Evolutionary conservation across 1,140 invertebrate genomes (phyloP).

Genomic region (Lutraria rhynchaena): DNA sequence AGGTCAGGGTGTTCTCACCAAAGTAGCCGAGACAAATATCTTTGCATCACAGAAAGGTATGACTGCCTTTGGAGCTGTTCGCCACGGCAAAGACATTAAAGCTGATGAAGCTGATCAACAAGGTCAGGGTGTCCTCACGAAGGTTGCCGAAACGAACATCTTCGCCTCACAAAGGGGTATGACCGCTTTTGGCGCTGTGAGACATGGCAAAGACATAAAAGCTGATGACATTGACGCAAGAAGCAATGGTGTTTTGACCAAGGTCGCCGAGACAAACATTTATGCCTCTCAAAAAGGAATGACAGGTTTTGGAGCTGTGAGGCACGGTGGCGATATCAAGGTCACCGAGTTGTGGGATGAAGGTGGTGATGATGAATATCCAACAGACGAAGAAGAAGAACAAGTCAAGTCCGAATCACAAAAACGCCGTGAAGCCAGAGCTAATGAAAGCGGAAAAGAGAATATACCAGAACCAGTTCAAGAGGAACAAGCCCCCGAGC

Average conservation of each 20-base stretch:
- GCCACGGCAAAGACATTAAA: slow-evolving; percentile 74
- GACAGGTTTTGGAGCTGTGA: slow-evolving; percentile 31
- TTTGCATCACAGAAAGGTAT: slow-evolving; percentile 86
- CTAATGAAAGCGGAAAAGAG: slow-evolving; percentile 1
- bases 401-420: slow-evolving; percentile 16
- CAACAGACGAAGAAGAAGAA: slow-evolving; percentile 37
- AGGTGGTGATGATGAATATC: slow-evolving; percentile 24
- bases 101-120: slow-evolving; percentile 67
- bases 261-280: slow-evolving; percentile 44
- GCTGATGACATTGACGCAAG: slow-evolving; percentile 43
- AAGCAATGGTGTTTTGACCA: slow-evolving; percentile 41
- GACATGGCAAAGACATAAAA: slow-evolving; percentile 50
- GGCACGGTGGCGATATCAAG: slow-evolving; percentile 50
- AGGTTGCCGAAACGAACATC: slow-evolving; percentile 96
- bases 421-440: slow-evolving; percentile 35
- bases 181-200: slow-evolving; percentile 82
- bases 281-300: slow-evolving; percentile 46
- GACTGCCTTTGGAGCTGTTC: slow-evolving; percentile 83
- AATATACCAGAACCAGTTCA: slow-evolving; percentile 15
- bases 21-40: slow-evolving; percentile 97
- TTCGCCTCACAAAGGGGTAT: slow-evolving; percentile 94
- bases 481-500: slow-evolving; percentile 28
- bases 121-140: slow-evolving; percentile 92
- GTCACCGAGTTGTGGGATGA: slow-evolving; percentile 48
- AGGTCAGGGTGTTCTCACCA: slow-evolving; percentile 93